These are phyloP conservation scores for Plestiodon gilberti DNA, from an alignment of 2,113 vertebrate species.

Conservation along the genomic window DNA sequence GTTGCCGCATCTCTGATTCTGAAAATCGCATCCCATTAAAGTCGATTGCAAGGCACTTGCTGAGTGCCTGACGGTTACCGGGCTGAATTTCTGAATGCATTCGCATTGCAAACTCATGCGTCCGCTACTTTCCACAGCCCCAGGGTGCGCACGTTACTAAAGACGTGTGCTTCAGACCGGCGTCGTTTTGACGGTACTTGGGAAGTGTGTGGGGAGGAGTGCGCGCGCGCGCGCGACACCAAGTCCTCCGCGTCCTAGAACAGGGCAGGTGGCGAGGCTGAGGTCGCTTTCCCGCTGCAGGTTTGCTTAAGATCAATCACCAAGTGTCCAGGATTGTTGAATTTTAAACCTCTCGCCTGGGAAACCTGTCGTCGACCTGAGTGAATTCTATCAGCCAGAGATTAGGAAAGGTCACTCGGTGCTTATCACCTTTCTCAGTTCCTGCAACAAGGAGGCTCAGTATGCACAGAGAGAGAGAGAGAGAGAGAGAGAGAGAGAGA, in stretches of 20 bases:
- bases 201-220: background rate
- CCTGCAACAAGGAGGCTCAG: background rate
- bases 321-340: constrained; percentile 36
- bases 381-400: constrained; percentile 46
- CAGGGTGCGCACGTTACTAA: background rate
- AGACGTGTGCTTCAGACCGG: background rate
- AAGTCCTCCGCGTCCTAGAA: background rate
- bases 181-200: no score
- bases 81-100: background rate
- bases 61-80: no score
- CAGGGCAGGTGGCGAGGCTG: constrained; percentile 5
- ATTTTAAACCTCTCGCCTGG: constrained; percentile 38
- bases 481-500: background rate
- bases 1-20: no score
- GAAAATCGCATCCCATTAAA: no score
- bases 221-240: background rate
- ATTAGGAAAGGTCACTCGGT: constrained; percentile 33
- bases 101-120: no score
- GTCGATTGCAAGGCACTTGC: background rate
- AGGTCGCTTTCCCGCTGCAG: background rate
- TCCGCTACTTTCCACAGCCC: background rate
- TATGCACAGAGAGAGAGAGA: background rate
- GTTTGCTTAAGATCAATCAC: constrained; percentile 24
- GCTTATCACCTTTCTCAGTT: constrained; percentile 33
- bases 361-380: constrained; percentile 41